Conservation (phyloP, 2,113 vertebrate genomes). For the Pterocles gutturalis region DNA sequence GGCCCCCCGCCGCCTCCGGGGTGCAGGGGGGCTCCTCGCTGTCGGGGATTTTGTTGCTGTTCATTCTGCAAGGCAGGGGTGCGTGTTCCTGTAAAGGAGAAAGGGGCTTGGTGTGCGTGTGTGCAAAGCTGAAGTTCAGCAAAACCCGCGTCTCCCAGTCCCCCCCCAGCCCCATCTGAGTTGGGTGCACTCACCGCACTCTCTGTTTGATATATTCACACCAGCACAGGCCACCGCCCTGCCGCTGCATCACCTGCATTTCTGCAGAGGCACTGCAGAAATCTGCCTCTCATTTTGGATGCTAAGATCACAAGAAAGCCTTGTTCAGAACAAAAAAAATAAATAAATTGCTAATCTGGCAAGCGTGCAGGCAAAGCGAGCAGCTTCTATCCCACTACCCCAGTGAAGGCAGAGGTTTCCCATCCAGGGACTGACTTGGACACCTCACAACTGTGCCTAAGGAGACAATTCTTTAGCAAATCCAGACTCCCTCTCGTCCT, state of each 20-base stretch:
- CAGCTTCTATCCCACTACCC: accelerated
- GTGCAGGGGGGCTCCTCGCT: background rate
- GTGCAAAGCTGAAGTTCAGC: no score
- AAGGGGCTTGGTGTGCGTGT: accelerated
- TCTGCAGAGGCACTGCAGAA: background rate
- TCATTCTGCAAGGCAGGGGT: accelerated
- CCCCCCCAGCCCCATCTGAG: background rate
- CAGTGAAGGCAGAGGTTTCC: accelerated
- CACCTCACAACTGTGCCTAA: accelerated
- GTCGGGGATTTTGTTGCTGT: accelerated
- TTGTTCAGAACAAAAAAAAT: background rate
- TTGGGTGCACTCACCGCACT: accelerated
- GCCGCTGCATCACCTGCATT: accelerated
- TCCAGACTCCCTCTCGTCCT: background rate
- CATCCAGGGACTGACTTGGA: background rate
- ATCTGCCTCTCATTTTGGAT: accelerated
- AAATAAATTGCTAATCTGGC: background rate
- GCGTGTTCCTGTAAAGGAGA: accelerated
- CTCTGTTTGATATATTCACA: accelerated
- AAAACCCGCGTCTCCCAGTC: background rate
- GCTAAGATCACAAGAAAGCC: background rate
- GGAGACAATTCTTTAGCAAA: background rate
- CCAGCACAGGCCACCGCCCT: accelerated
- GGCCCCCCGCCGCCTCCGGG: background rate
- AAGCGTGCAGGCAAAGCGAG: accelerated